Evolutionary conservation across 2,113 vertebrate genomes (phyloP).

Genomic region (Microcebus griseorufus): DNA sequence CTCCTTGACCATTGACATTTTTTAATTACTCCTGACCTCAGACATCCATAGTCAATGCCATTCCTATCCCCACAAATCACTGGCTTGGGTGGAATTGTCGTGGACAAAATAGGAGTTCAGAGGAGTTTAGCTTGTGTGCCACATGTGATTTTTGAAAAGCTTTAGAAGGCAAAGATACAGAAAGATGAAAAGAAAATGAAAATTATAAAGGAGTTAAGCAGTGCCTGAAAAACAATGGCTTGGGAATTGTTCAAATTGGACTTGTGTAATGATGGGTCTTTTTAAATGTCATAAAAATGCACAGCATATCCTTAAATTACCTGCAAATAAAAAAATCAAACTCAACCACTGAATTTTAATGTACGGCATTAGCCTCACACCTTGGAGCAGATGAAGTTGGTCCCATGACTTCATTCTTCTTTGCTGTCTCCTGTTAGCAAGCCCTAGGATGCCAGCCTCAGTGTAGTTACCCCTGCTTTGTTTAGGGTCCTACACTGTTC

Average conservation of each 20-base stretch:
- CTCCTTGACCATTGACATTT: constrained; percentile 84
- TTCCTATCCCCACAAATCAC: constrained; percentile 82
- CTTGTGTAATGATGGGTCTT: not conserved
- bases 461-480: not conserved
- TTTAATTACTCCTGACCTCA: constrained; percentile 87
- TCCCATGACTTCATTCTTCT: not conserved
- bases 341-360: not conserved
- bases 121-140: constrained; percentile 59
- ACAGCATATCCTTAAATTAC: constrained; percentile 40
- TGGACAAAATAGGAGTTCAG: constrained; percentile 70
- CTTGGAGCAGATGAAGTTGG: rapidly evolving
- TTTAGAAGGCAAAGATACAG: constrained; percentile 36
- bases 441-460: too few relatives aligned
- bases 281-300: constrained; percentile 49
- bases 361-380: not conserved
- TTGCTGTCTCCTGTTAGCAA: not conserved
- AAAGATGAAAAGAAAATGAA: constrained; percentile 50
- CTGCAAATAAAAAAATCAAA: not conserved
- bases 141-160: constrained; percentile 55
- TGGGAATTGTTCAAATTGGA: not conserved
- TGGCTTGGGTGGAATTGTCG: constrained; percentile 45
- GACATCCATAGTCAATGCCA: constrained; percentile 56
- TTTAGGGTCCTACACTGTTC: too few relatives aligned
- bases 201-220: not conserved
- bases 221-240: not conserved